These are phyloP conservation scores for Yponomeuta plumbellus DNA, from an alignment of 2,888 invertebrate genomes.

Conservation along the genomic window DNA sequence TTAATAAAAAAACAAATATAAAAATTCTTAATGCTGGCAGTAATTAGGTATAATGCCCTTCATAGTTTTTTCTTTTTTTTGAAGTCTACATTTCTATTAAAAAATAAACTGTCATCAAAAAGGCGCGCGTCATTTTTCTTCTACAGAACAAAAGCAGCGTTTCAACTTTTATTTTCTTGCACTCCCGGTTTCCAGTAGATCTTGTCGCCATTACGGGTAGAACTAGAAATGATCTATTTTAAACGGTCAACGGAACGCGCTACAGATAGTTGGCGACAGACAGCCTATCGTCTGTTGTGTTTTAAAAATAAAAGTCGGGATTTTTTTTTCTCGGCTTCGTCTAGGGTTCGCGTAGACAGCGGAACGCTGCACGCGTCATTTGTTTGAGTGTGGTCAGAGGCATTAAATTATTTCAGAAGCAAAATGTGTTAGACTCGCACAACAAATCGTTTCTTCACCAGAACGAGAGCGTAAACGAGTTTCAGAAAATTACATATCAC, in stretches of 20 bases:
- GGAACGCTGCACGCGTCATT: neutral
- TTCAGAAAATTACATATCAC: too few species aligned
- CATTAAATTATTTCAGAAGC: neutral
- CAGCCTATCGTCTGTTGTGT: conserved; percentile 59
- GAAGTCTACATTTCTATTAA: too few species aligned
- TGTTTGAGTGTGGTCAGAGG: neutral
- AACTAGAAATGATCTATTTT: conserved; percentile 59
- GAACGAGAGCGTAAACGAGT: neutral
- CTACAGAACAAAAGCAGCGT: neutral
- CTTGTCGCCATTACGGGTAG: conserved; percentile 48
- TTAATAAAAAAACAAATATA: too few species aligned
- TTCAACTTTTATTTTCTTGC: neutral
- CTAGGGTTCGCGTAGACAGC: conserved; percentile 1
- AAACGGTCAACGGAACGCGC: conserved; percentile 40
- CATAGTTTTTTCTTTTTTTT: neutral
- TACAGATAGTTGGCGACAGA: conserved; percentile 67
- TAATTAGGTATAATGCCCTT: too few species aligned
- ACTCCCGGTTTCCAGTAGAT: conserved; percentile 31
- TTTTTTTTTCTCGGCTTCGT: neutral
- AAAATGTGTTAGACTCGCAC: neutral
- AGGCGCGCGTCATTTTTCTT: neutral
- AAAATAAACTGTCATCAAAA: neutral
- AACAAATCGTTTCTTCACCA: neutral
- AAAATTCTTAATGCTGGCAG: too few species aligned
- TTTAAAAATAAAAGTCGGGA: conserved; percentile 52